Evolutionary conservation across 2,113 vertebrate species (phyloP).

Genomic region (Amphiprion percula): DNA sequence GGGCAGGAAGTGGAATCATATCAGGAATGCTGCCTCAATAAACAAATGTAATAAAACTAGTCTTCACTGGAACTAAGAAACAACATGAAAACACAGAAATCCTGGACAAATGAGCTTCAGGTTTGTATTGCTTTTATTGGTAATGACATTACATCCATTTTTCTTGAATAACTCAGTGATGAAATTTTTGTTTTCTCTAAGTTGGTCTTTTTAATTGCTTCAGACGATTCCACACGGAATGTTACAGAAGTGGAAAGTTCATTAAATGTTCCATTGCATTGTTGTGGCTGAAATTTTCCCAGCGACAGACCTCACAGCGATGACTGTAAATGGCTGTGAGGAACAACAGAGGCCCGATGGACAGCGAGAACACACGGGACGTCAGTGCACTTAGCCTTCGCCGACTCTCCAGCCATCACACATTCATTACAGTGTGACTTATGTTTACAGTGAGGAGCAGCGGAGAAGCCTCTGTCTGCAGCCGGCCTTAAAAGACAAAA

Average conservation of each 20-base stretch:
- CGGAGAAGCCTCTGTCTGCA: slow-evolving; percentile 44
- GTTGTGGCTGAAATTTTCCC: slow-evolving; percentile 17
- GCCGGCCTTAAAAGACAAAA: slow-evolving; percentile 70
- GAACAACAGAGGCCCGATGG: slow-evolving; percentile 21
- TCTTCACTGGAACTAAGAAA: neutral
- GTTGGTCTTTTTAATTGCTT: neutral
- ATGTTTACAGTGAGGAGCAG: slow-evolving; percentile 68
- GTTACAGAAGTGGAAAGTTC: slow-evolving; percentile 9
- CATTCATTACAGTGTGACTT: slow-evolving; percentile 62
- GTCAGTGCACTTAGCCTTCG: slow-evolving; percentile 57
- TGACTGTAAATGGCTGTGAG: slow-evolving; percentile 70
- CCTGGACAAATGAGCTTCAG: neutral
- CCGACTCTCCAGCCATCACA: slow-evolving; percentile 33
- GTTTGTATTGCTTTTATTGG: neutral
- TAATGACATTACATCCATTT: neutral
- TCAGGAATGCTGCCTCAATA: neutral
- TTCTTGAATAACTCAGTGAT: neutral
- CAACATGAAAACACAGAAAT: neutral
- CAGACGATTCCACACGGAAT: neutral
- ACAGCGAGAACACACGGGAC: slow-evolving; percentile 35
- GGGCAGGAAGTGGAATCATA: neutral
- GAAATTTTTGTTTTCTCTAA: neutral
- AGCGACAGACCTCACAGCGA: slow-evolving; percentile 20
- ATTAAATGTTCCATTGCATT: neutral
- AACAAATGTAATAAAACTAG: neutral